Evolutionary conservation across 2,888 invertebrate species (phyloP), one percentile per base, ranked within the genome.

Genomic region (Cheiracanthium punctorium): DNA sequence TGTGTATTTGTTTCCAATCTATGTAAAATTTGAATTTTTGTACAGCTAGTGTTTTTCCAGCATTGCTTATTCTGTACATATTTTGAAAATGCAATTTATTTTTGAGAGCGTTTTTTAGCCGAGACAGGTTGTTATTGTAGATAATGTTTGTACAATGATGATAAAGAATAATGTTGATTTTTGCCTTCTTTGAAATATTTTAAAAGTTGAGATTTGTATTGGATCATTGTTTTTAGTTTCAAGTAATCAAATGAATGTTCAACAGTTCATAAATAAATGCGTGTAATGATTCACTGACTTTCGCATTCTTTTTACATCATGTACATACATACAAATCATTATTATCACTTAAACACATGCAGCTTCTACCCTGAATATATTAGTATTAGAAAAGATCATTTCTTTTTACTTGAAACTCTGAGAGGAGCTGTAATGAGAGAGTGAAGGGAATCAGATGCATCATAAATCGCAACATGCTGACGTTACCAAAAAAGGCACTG

Each of bases 21-120:
- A 37, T 84, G 79, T 84, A 84, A 84, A 84, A 75, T 71, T 76
- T 75, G 75, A 74, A 43, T 58, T 69, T 82, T 84, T 84, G 84
- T 84, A 84, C 84, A 84, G 84, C 79, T 84, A 79, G 79, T 82
- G 77, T 74, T 77, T 77, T 69, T 76, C 32, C 73, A 79, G 79
- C 79, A 79, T 84, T 79, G 84, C 84, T 84, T 84, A 77, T 84
- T 84, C 77, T 84, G 79, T 84, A 84, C 73, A 84, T 84, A 84
- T 72, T 84, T 84, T 84, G 84, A 67, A 84, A 84, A 79, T 79
- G 79, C 72, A 79, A 84, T 77, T 84, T 84, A 84, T 84, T 84
- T 84, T 84, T 84, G 84, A 84, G 84, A 84, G 77, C 72, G 84
- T 84, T 79, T 84, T 84, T 84, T 84, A 84, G 84, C 84, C 76